phyloP scores from a whole-genome alignment of 2,797 vertebrate species.

The Vultur gryphus region DNA sequence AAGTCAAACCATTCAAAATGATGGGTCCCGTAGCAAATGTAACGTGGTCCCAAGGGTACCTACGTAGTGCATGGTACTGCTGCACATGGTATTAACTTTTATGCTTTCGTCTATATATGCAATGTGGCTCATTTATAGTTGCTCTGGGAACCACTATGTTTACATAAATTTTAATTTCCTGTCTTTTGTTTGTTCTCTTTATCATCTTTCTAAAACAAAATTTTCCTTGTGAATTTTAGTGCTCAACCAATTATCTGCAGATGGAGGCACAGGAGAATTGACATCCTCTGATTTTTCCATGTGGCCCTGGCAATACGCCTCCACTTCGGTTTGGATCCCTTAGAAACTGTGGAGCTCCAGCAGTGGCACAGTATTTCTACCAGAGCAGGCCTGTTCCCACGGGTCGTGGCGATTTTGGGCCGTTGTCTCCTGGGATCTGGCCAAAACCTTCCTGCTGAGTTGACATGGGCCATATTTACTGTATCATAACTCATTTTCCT shows the following conservation, averaged over 20 bases:
- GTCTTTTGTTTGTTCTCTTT: constrained; percentile 67
- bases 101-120: constrained; percentile 53
- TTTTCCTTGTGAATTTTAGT: constrained; percentile 47
- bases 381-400: background rate
- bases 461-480: background rate
- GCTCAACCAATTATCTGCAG: background rate
- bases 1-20: constrained; percentile 56
- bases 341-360: background rate
- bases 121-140: constrained; percentile 50
- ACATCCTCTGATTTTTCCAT: background rate
- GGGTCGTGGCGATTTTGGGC: background rate
- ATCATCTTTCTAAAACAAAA: constrained; percentile 61
- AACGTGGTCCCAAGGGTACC: constrained; percentile 8
- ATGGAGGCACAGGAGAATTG: constrained; percentile 9
- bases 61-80: background rate
- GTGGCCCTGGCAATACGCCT: background rate
- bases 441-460: background rate
- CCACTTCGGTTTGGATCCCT: background rate
- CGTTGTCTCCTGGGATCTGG: background rate
- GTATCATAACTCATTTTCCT: background rate
- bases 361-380: background rate
- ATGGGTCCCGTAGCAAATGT: constrained; percentile 44
- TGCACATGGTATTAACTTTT: constrained; percentile 63
- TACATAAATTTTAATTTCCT: constrained; percentile 73
- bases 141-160: constrained; percentile 60